These are phyloP conservation scores for Leptodactylus fuscus DNA, from an alignment of 2,113 vertebrate genomes.

Conservation along the genomic window DNA sequence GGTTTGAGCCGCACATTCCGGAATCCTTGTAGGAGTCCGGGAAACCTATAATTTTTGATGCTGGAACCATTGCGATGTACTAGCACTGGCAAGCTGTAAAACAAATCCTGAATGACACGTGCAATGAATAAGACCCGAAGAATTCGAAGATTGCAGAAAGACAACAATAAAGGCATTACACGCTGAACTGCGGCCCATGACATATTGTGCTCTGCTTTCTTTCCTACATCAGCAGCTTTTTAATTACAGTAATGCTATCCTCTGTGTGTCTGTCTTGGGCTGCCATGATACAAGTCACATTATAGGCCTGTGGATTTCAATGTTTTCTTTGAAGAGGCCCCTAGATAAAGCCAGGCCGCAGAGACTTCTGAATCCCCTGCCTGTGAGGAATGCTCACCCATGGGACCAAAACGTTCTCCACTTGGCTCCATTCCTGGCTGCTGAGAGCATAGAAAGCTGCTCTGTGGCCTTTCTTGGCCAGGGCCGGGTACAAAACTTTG, in stretches of 20 bases:
- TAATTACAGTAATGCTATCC: conserved; percentile 56
- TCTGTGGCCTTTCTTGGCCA: conserved; percentile 18
- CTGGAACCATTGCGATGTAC: conserved; percentile 34
- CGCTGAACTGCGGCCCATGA: conserved; percentile 27
- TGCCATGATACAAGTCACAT: conserved; percentile 51
- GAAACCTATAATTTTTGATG: conserved; percentile 55
- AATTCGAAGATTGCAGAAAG: conserved; percentile 45
- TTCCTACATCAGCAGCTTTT: conserved; percentile 49
- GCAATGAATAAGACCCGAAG: conserved; percentile 42
- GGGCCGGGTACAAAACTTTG: conserved; percentile 17
- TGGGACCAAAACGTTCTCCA: background rate
- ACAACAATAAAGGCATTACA: conserved; percentile 52
- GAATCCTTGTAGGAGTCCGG: conserved; percentile 52
- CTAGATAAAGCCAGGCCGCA: conserved; percentile 41
- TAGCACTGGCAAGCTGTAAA: conserved; percentile 44
- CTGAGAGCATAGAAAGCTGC: background rate
- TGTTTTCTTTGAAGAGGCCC: conserved; percentile 43
- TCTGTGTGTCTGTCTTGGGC: conserved; percentile 30
- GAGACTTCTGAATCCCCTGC: conserved; percentile 24
- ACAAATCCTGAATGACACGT: conserved; percentile 47
- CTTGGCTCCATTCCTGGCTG: conserved; percentile 10
- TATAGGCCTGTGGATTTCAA: conserved; percentile 41
- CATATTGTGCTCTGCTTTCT: conserved; percentile 53
- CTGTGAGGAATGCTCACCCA: conserved; percentile 18
- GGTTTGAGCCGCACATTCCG: conserved; percentile 48